Evolutionary conservation across 1,140 invertebrate species (phyloP).

Genomic region (Lasioglossum baleicum): DNA sequence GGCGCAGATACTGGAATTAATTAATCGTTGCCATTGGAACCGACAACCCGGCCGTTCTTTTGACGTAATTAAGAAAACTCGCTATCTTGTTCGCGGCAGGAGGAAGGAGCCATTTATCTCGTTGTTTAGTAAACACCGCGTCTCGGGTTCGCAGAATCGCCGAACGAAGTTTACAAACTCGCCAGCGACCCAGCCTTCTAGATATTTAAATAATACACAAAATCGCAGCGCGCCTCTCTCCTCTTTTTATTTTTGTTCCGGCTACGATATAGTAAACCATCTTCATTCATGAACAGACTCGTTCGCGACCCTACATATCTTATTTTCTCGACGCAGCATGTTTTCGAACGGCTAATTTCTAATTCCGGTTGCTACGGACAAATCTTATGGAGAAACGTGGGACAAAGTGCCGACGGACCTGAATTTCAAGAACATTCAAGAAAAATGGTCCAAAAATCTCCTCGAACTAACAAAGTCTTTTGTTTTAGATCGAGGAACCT

Average conservation of each 20-base stretch:
- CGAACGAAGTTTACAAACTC: slow-evolving; percentile 70
- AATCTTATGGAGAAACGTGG: background rate
- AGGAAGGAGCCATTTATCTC: slow-evolving; percentile 64
- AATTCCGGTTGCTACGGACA: too few relatives aligned
- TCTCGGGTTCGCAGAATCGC: slow-evolving; percentile 63
- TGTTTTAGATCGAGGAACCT: background rate
- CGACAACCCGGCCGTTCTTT: slow-evolving; percentile 9
- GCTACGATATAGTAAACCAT: slow-evolving; percentile 31
- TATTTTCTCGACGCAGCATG: too few relatives aligned
- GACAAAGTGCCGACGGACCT: background rate
- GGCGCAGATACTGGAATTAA: too few relatives aligned
- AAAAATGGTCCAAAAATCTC: too few relatives aligned
- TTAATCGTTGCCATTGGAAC: background rate
- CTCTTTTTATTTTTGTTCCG: background rate
- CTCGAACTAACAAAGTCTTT: too few relatives aligned
- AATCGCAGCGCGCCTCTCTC: slow-evolving; percentile 26
- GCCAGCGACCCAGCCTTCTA: slow-evolving; percentile 22
- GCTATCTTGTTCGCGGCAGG: slow-evolving; percentile 32
- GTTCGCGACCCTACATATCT: background rate
- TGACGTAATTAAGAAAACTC: slow-evolving; percentile 25
- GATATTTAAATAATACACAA: slow-evolving; percentile 50
- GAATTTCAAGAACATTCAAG: too few relatives aligned
- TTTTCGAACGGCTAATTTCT: too few relatives aligned
- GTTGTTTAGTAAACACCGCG: slow-evolving; percentile 71
- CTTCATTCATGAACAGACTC: slow-evolving; percentile 38